Percentiles rank a stretch among this genome's conserved stretches.
Evolutionary conservation across 2,888 invertebrate genomes (phyloP).

Genomic region (Campoplex capitator): DNA sequence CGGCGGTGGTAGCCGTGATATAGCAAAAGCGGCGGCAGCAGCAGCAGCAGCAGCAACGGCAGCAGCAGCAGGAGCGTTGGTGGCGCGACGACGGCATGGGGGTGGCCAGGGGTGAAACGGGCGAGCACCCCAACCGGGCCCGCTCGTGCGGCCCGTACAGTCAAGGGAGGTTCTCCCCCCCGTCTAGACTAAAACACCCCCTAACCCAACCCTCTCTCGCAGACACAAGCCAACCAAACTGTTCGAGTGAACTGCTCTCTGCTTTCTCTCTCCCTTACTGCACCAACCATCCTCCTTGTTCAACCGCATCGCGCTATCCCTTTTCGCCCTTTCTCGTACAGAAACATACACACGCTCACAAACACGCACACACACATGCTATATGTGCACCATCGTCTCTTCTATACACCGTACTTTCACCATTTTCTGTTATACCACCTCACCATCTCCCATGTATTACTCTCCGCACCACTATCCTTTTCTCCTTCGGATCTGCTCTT

Average conservation of each 20-base stretch:
- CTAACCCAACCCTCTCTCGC: constrained; percentile 72
- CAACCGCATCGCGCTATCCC: constrained; percentile 28
- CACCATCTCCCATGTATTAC: constrained; percentile 48
- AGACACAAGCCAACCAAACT: constrained; percentile 83
- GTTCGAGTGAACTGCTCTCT: constrained; percentile 82
- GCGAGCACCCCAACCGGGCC: constrained; percentile 61
- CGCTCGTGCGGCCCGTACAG: constrained; percentile 62
- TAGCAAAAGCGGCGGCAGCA: constrained; percentile 62
- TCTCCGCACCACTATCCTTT: constrained; percentile 52
- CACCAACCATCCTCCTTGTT: constrained; percentile 41
- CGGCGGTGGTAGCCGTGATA: constrained; percentile 27
- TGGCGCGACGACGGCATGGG: constrained; percentile 61
- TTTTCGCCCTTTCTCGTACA: constrained; percentile 35
- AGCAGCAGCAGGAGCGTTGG: constrained; percentile 50
- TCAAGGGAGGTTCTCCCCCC: constrained; percentile 78
- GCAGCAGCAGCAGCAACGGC: constrained; percentile 59
- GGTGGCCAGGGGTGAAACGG: constrained; percentile 68
- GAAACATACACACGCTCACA: neutral
- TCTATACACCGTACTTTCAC: constrained; percentile 62
- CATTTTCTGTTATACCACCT: constrained; percentile 63
- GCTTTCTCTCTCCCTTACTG: constrained; percentile 69
- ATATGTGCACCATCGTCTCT: constrained; percentile 7
- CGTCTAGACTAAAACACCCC: constrained; percentile 82
- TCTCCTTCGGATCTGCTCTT: constrained; percentile 37
- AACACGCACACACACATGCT: neutral